Evolutionary conservation across 2,113 vertebrate species (phyloP).

Genomic region (Hemibagrus wyckioides): DNA sequence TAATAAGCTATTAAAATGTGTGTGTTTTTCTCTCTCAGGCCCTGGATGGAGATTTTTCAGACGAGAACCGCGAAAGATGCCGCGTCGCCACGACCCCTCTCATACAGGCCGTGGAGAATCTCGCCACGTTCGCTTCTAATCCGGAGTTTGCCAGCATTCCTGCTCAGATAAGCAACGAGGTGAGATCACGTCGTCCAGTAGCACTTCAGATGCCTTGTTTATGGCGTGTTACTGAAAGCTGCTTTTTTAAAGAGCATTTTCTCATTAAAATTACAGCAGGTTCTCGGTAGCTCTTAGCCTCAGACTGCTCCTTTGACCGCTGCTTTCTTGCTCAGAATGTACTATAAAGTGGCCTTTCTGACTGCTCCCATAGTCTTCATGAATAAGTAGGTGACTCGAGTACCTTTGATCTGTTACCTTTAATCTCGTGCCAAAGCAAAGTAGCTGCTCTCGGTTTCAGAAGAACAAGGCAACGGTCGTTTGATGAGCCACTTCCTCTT

Average conservation of each 20-base stretch:
- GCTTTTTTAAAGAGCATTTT: background rate
- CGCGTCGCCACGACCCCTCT: slow-evolving; percentile 87
- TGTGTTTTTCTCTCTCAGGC: slow-evolving; percentile 70
- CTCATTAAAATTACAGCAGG: background rate
- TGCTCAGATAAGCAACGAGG: slow-evolving; percentile 95
- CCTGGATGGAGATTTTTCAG: slow-evolving; percentile 94
- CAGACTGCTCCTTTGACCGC: slow-evolving; percentile 4
- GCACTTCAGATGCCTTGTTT: slow-evolving; percentile 25
- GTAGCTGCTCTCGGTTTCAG: slow-evolving; percentile 43
- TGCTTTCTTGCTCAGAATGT: slow-evolving; percentile 4
- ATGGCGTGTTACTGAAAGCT: background rate
- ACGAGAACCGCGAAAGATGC: slow-evolving; percentile 92
- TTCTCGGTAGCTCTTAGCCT: background rate
- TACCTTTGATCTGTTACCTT: slow-evolving; percentile 52
- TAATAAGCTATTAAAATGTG: slow-evolving; percentile 3
- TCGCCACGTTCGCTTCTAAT: slow-evolving; percentile 94
- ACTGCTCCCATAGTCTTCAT: slow-evolving; percentile 38
- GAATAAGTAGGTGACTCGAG: slow-evolving; percentile 49
- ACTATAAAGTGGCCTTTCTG: slow-evolving; percentile 25
- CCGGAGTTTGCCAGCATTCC: slow-evolving; percentile 97
- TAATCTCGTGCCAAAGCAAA: slow-evolving; percentile 54
- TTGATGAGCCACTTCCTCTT: slow-evolving; percentile 46
- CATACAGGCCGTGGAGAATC: slow-evolving; percentile 95
- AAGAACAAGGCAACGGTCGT: slow-evolving; percentile 45
- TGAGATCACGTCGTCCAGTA: slow-evolving; percentile 57